A percentile compares a stretch with the other conserved stretches of the same genome.
Evolutionary conservation across 2,113 vertebrate genomes (phyloP).

Genomic region (Gopherus flavomarginatus): DNA sequence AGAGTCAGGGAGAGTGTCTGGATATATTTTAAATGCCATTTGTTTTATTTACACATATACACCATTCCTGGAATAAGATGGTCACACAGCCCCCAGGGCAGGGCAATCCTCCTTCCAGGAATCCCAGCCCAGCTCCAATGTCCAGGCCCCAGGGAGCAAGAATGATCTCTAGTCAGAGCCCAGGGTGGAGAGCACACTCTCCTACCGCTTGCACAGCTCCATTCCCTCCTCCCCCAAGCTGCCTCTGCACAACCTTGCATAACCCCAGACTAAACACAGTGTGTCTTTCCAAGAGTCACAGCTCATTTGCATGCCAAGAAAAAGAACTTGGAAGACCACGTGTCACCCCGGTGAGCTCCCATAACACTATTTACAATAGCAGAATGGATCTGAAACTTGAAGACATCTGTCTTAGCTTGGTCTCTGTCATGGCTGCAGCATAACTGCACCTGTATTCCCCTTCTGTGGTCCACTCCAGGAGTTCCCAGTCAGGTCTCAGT

Average conservation of each 20-base stretch:
- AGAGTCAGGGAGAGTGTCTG: neutral
- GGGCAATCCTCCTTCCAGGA: neutral
- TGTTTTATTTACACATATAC: neutral
- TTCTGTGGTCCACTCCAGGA: no score
- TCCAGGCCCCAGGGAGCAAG: neutral
- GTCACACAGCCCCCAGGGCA: neutral
- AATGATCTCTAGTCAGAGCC: neutral
- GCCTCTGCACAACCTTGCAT: neutral
- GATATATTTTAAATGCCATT: neutral
- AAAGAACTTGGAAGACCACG: neutral
- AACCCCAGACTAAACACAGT: neutral
- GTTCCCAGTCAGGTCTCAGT: no score
- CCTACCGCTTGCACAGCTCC: rapidly evolving
- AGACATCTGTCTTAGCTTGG: neutral
- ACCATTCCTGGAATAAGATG: neutral
- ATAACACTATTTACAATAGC: rapidly evolving
- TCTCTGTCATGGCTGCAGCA: neutral
- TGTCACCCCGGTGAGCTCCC: neutral
- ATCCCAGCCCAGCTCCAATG: neutral
- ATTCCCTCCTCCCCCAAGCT: neutral
- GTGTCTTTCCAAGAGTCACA: neutral
- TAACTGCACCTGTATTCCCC: no score
- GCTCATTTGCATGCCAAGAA: neutral
- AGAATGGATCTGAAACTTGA: neutral
- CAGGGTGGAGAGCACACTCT: neutral